Evolutionary conservation across 2,888 invertebrate genomes (phyloP).

Genomic region (Heterodera filipjevi): DNA sequence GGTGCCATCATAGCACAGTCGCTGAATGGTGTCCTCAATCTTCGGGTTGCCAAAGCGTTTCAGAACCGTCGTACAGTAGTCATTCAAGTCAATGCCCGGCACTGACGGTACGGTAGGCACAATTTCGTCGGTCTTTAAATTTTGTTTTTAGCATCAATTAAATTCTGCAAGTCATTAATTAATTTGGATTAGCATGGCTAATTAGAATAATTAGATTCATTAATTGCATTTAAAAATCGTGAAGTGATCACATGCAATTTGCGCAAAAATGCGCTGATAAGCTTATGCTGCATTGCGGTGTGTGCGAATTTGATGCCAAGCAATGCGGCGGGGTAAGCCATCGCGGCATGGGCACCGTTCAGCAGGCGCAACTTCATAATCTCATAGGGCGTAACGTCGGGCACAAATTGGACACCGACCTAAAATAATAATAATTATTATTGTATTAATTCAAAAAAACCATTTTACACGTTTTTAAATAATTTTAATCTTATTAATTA

Average conservation of each 20-base stretch:
- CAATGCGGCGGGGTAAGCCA: constrained; percentile 6
- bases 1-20: not conserved
- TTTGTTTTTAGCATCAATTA: no score
- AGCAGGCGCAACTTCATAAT: constrained; percentile 24
- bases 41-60: constrained; percentile 9
- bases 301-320: constrained; percentile 11
- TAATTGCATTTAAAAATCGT: no score
- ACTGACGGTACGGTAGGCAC: not conserved
- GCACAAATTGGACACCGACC: constrained; percentile 17
- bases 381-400: constrained; percentile 17
- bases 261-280: constrained; percentile 6
- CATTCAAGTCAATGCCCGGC: not conserved
- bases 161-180: no score
- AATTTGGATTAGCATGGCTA: no score
- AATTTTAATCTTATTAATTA: no score
- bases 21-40: constrained; percentile 11
- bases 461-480: no score
- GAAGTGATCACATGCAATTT: not conserved
- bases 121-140: not conserved
- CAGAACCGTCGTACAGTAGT: not conserved
- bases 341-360: constrained; percentile 23
- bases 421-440: no score
- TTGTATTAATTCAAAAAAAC: no score
- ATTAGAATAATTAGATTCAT: no score
- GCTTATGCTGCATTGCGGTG: constrained; percentile 9